These are phyloP conservation scores for Ophion costatus DNA, from an alignment of 2,888 invertebrate genomes.

Conservation along the genomic window DNA sequence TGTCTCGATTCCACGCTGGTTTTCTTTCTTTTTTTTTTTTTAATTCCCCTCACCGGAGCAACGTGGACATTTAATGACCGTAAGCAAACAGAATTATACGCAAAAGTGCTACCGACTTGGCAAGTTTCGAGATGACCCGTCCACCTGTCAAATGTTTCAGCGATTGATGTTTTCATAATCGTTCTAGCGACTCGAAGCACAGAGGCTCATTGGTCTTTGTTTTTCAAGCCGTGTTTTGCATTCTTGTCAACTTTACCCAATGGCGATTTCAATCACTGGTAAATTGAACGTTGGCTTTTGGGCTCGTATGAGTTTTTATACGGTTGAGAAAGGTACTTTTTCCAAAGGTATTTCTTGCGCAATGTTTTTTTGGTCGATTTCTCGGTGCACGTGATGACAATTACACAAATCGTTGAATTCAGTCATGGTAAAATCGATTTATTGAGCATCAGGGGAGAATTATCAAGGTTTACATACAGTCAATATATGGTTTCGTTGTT, in stretches of 20 bases:
- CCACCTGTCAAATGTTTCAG: slow-evolving; percentile 7
- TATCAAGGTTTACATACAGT: slow-evolving; percentile 38
- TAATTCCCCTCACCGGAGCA: slow-evolving; percentile 28
- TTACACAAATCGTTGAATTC: slow-evolving; percentile 29
- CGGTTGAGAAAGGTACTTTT: neutral
- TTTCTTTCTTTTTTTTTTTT: slow-evolving; percentile 35
- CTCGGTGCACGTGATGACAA: neutral
- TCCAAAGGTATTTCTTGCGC: neutral
- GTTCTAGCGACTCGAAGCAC: neutral
- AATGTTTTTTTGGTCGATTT: neutral
- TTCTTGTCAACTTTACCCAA: neutral
- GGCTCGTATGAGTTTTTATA: neutral
- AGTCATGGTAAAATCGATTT: slow-evolving; percentile 28
- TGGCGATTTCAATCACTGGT: neutral
- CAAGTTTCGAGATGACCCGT: slow-evolving; percentile 23
- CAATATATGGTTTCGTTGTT: slow-evolving; percentile 7
- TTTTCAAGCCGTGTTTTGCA: too few relatives aligned
- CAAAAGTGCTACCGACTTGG: slow-evolving; percentile 11
- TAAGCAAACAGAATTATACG: neutral
- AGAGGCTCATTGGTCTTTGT: neutral
- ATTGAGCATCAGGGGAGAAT: slow-evolving; percentile 33
- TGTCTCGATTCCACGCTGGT: slow-evolving; percentile 42
- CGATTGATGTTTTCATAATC: slow-evolving; percentile 26
- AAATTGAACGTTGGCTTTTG: neutral
- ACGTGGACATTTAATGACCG: slow-evolving; percentile 34